Evolutionary conservation across 2,113 vertebrate species (phyloP), one percentile per base, ranked within the genome.

Genomic region (Chionodraco myersi): DNA sequence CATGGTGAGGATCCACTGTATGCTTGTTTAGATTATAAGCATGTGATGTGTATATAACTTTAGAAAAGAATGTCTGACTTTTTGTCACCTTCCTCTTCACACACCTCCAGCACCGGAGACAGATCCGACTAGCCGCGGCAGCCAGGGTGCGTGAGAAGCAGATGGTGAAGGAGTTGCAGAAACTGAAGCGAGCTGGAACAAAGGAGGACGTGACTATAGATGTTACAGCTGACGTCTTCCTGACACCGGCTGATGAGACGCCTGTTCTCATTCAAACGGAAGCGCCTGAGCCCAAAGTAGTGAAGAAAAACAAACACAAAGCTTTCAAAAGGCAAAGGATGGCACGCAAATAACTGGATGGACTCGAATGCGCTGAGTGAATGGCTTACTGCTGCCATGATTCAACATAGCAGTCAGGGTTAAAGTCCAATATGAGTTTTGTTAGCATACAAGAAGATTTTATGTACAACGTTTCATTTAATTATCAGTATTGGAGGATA

Each of bases 141-240:
- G 96, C 96, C 61, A 96, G 95, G 76, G 94, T 97, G 54, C 95
- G 83, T 64, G 97, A 99, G 91, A 97, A 95, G 75, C 97, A 97
- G 87, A 95, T 97, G 90, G 94, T 99, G 86, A 99, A 97, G 88
- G 95, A 98, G 34, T 74, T 96, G 13, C 96, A 95, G 75, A 97
- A 95, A 82, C 54, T 94, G 13, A 97, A 95, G 94, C 96, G 91
- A 88, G 90, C 75, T 2, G 95, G 94, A 36, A 89, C 84, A 2
- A 96, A 95, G 82, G 78, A 91, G n/a, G 61, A 95, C 49, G 1
- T 97, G 58, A 30, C 74, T 14, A 88, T 80, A 5, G 98, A 99
- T 41, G 96, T 97, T 8, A 98, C 98, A 0, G 97, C 95, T 0
- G 93, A 95, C 1, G 97, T 99, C 73, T 99, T 99, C 85, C 69